Base-by-base conservation (phyloP, 2,888 invertebrate genomes). In the Calliphora vomitoria region DNA sequence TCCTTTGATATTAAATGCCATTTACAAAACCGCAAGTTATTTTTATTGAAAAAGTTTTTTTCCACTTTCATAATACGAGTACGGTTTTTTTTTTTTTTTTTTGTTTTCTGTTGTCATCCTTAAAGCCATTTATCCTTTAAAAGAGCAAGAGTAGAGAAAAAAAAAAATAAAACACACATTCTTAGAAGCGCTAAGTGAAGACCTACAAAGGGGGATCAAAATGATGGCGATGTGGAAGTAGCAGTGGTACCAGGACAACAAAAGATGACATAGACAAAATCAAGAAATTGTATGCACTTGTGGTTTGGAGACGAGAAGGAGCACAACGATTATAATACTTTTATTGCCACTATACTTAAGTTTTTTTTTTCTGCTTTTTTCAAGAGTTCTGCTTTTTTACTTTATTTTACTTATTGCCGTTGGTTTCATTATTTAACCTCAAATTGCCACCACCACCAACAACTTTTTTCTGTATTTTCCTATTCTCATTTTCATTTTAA, bases 1-100 rank as follows among this genome's bases (percentile, higher is more conserved):
- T 35, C 69, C 44, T 81, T 66, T 68, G 10, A 87, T 76, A 81
- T 87, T 76, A 87, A 87, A 87, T 87, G 83, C 35, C 76, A 62
- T 82, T 76, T 72, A 72, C 15, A 75, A 75, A 75, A 86, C 62
- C 75, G 78, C 68, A 82, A 84, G 87, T 78, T 76, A 81, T 87
- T 87, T 84, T 84, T 84, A 87, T 84, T 84, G 68, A 82, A 87
- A 87, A 87, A 87, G 18, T 87, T 84, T 62, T 72, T 74, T 11
- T 44, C 69, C n/a, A 35, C 13, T 47, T 80, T 44, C 47, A 62
- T 79, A 64, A 64, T 71, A 53, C 11, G 55, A 38, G 38, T 60
- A 38, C 15, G 20, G 55, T 58, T 60, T 53, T 20, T 50, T 8
- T 58, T 60, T 53, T 20, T 50, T 8, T 11, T 60, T 0, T 18